These are phyloP conservation scores for Tribolium madens DNA, from an alignment of 1,140 invertebrate species.

Conservation along the genomic window DNA sequence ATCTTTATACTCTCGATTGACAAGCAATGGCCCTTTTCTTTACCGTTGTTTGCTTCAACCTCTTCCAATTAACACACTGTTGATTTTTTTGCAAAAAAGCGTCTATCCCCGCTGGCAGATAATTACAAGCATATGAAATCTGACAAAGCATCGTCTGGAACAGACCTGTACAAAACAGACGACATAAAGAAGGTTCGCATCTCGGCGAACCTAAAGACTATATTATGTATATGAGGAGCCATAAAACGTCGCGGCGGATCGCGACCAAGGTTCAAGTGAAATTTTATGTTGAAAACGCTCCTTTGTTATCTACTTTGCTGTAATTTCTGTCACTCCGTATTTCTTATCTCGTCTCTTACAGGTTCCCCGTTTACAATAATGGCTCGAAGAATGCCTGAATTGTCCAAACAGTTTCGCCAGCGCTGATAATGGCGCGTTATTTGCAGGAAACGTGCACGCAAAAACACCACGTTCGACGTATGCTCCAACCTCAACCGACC, in stretches of 20 bases:
- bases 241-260: slow-evolving; percentile 50
- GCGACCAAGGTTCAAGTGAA: slow-evolving; percentile 54
- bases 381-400: slow-evolving; percentile 43
- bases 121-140: slow-evolving; percentile 13
- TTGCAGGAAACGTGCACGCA: slow-evolving; percentile 43
- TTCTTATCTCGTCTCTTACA: slow-evolving; percentile 55
- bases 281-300: slow-evolving; percentile 58
- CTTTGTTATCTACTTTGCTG: slow-evolving; percentile 54
- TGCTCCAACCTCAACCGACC: slow-evolving; percentile 5
- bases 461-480: slow-evolving; percentile 36
- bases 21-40: not conserved
- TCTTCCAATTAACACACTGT: not conserved
- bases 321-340: slow-evolving; percentile 57
- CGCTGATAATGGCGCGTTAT: slow-evolving; percentile 43
- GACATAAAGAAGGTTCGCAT: slow-evolving; percentile 50
- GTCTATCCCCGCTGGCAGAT: not conserved
- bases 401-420: slow-evolving; percentile 42
- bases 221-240: slow-evolving; percentile 59
- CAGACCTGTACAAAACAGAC: slow-evolving; percentile 53
- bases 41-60: not conserved
- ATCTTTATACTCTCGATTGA: slow-evolving; percentile 16
- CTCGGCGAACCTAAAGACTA: slow-evolving; percentile 51
- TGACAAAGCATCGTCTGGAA: slow-evolving; percentile 45
- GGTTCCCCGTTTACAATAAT: slow-evolving; percentile 52
- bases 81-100: not conserved